Evolutionary conservation across 1,140 invertebrate species (phyloP).

Genomic region (Eurosta solidaginis): DNA sequence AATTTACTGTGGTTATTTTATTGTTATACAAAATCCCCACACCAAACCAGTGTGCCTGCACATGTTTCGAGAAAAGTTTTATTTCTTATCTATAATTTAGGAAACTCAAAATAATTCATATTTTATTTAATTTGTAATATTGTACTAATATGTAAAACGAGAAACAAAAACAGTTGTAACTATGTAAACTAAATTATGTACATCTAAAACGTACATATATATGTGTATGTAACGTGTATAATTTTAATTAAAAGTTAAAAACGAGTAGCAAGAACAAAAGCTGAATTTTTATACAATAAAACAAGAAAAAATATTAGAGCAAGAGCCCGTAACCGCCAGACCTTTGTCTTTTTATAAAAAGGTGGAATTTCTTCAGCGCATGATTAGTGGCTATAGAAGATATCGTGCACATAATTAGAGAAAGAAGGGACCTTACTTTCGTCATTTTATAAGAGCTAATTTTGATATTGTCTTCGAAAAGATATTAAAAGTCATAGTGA

Average conservation of each 20-base stretch:
- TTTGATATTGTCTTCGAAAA: no score
- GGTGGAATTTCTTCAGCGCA: no score
- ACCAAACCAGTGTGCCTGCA: not conserved
- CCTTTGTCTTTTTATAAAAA: no score
- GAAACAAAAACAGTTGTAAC: not conserved
- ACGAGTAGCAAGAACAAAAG: not conserved
- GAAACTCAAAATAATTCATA: not conserved
- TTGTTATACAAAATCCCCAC: not conserved
- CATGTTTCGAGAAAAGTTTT: not conserved
- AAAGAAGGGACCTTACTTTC: no score
- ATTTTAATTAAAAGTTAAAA: not conserved
- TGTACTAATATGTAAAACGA: not conserved
- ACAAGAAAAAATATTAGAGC: not conserved
- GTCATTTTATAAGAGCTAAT: no score
- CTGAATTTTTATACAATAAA: conserved; percentile 5
- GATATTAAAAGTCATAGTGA: no score
- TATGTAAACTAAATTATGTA: not conserved
- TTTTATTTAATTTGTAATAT: not conserved
- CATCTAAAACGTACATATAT: not conserved
- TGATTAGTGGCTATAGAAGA: no score
- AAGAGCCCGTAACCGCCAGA: no score
- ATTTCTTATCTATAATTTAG: not conserved
- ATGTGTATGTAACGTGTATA: not conserved
- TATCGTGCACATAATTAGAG: no score
- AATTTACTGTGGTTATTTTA: not conserved